These are phyloP conservation scores for Microcaecilia unicolor DNA, from an alignment of 2,797 vertebrate species.

Conservation along the genomic window DNA sequence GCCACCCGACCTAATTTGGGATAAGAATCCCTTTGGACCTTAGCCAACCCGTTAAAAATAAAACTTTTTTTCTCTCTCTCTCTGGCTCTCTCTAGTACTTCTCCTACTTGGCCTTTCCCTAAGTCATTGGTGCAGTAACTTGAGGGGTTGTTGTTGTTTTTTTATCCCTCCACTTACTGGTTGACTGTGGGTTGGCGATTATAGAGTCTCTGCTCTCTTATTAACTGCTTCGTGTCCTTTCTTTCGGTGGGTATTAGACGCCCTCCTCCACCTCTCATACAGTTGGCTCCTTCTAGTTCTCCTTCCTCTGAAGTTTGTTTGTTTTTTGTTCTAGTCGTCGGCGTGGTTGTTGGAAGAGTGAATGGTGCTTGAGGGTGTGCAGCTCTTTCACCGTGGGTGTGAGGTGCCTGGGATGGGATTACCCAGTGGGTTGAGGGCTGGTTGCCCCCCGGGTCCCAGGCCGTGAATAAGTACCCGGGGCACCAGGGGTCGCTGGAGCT, in stretches of 20 bases:
- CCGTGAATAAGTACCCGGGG: constrained; percentile 95
- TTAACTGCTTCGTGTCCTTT: background rate
- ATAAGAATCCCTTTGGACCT: too few relatives aligned
- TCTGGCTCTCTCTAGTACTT: too few relatives aligned
- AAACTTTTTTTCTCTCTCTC: constrained; percentile 4
- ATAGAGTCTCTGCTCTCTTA: constrained; percentile 46
- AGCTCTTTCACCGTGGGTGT: constrained; percentile 74
- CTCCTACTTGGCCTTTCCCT: constrained; percentile 16
- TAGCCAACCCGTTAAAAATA: too few relatives aligned
- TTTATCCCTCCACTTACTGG: constrained; percentile 61
- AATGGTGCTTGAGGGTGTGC: constrained; percentile 1
- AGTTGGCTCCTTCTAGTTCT: constrained; percentile 14
- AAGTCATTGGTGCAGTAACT: constrained; percentile 47
- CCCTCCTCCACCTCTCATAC: constrained; percentile 10
- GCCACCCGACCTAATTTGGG: too few relatives aligned
- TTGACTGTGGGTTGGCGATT: constrained; percentile 55
- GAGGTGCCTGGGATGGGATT: constrained; percentile 78
- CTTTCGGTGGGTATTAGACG: constrained; percentile 18
- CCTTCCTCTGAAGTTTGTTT: constrained; percentile 7
- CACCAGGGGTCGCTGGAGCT: constrained; percentile 90
- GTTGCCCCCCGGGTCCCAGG: constrained; percentile 88
- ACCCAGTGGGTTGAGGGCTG: constrained; percentile 82
- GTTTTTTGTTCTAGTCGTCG: constrained; percentile 18
- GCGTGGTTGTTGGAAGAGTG: constrained; percentile 13
- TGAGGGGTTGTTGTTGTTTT: too few relatives aligned